phyloP scores from a whole-genome alignment of 2,113 vertebrate genomes.

The Anoplopoma fimbria region DNA sequence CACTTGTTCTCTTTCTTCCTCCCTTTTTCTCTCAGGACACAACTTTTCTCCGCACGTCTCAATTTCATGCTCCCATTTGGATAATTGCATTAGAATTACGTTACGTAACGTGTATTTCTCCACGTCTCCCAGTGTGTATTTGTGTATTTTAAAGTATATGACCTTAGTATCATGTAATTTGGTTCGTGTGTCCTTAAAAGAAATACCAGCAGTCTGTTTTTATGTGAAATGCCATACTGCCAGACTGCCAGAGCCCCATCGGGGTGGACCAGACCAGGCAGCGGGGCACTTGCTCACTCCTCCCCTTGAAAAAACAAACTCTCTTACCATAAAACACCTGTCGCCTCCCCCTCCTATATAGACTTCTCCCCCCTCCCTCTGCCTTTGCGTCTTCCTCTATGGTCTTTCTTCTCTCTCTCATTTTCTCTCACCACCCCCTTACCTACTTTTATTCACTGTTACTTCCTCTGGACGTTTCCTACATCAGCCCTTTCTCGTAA shows the following conservation, averaged over 20 bases:
- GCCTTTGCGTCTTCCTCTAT: not conserved
- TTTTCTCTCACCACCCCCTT: not conserved
- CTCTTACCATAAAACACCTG: conserved; percentile 70
- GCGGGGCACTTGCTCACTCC: conserved; percentile 62
- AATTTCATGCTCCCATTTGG: conserved; percentile 47
- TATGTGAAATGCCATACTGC: conserved; percentile 61
- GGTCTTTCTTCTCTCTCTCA: conserved; percentile 15
- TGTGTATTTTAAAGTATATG: conserved; percentile 41
- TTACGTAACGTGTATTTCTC: conserved; percentile 55
- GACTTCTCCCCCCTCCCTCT: not conserved
- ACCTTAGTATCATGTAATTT: conserved; percentile 48
- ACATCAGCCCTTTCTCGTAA: conserved; percentile 23
- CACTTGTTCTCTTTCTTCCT: conserved; percentile 38
- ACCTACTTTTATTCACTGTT: conserved; percentile 17
- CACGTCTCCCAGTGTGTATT: conserved; percentile 23
- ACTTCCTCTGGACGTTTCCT: conserved; percentile 41
- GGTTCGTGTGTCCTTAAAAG: conserved; percentile 56
- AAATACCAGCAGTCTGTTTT: conserved; percentile 57
- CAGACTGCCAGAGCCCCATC: conserved; percentile 44
- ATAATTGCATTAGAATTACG: conserved; percentile 52
- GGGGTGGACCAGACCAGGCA: conserved; percentile 47
- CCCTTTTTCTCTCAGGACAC: conserved; percentile 30
- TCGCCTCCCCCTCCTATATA: conserved; percentile 1
- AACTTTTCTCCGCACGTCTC: conserved; percentile 38
- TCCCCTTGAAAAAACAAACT: conserved; percentile 77